These are phyloP conservation scores for Corbicula japonica DNA, from an alignment of 2,888 invertebrate species.

Conservation along the genomic window DNA sequence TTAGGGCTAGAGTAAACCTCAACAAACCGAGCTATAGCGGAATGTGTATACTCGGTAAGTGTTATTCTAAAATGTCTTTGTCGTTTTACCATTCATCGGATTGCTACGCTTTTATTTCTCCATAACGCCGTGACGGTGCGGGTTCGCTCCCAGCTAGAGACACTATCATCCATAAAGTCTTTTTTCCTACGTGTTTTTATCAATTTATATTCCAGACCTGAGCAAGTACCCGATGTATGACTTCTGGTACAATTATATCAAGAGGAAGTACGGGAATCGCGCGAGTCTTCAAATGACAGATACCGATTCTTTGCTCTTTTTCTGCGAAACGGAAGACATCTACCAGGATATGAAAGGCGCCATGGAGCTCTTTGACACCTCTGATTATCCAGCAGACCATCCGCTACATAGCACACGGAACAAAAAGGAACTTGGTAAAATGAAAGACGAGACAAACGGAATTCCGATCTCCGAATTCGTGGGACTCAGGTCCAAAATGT, in stretches of 20 bases:
- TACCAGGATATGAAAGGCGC: constrained; percentile 36
- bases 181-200: neutral
- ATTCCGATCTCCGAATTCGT: constrained; percentile 73
- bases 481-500: constrained; percentile 65
- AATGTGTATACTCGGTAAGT: constrained; percentile 39
- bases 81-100: no score
- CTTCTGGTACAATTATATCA: constrained; percentile 79
- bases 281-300: constrained; percentile 53
- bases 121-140: no score
- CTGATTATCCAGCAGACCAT: constrained; percentile 77
- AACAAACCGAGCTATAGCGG: constrained; percentile 44
- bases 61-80: neutral
- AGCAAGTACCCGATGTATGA: constrained; percentile 84
- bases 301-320: constrained; percentile 43
- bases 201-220: neutral
- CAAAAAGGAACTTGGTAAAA: constrained; percentile 78
- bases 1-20: constrained; percentile 22
- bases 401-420: constrained; percentile 52
- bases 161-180: neutral
- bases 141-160: no score
- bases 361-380: constrained; percentile 56
- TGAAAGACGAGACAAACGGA: constrained; percentile 81
- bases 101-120: no score
- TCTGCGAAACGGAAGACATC: constrained; percentile 31
- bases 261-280: constrained; percentile 22